Evolutionary conservation across 2,113 vertebrate genomes (phyloP), one percentile per base, ranked within the genome.

Genomic region (Atractosteus spatula): DNA sequence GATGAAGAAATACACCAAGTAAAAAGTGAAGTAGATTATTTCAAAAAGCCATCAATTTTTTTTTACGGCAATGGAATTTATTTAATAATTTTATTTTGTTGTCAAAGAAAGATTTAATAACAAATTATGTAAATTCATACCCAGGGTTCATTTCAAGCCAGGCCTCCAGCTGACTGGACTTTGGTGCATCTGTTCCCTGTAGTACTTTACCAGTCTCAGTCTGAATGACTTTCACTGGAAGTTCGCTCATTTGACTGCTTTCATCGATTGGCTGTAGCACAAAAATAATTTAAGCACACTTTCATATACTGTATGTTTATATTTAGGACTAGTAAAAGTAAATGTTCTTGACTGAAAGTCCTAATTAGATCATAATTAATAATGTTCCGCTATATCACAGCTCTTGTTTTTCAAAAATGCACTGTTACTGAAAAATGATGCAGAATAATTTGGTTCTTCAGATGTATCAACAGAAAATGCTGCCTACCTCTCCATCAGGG

Each of bases 71-170:
- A 42, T 66, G 8, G 29, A 12, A 66, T 66, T 54, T 29, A 29
- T 29, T 29, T 29, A 1, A 29, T 29, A 2, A 29, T 29, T 29
- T 29, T 29, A 29, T 29, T 29, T 29, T 29, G 29, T 29, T 29
- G 29, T 29, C 29, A 29, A 29, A 29, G 29, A 29, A 29, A 29
- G 29, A 29, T 29, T 1, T 29, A 29, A 2, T 29, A 29, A 29
- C 1, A 29, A 29, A 29, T 29, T 2, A 29, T 29, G 7, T 3
- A 41, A 17, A 43, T 72, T 66, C 91, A 83, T 82, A 99, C 97
- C 97, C 97, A 13, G 96, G 97, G 71, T 99, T 98, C 97, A 99
- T 99, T 85, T 99, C 97, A 7, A 99, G 85, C 97, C 97, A 99
- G 63, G 97, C 96, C 74, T 99, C 97, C 81, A 99, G 87, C 78